phyloP scores from a whole-genome alignment of 1,140 invertebrate species.

The Drosophila quadrilineata region DNA sequence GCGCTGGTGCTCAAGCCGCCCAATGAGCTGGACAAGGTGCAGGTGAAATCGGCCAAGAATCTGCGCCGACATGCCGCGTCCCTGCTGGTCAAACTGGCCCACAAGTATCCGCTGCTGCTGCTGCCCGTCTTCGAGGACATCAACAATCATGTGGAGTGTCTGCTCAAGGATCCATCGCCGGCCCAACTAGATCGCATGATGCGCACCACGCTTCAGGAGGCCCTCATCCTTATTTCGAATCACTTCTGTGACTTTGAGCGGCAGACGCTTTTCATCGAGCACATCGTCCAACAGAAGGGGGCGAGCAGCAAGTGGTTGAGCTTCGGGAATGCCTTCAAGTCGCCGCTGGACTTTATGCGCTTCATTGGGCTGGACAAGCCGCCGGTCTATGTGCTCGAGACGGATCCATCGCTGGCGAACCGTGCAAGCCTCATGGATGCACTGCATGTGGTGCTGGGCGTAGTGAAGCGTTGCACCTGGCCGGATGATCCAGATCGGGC shows the following conservation, averaged over 20 bases:
- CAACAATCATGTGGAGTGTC: slow-evolving; percentile 86
- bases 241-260: slow-evolving; percentile 94
- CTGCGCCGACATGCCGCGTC: slow-evolving; percentile 93
- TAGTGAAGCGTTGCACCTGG: slow-evolving; percentile 92
- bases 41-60: slow-evolving; percentile 87
- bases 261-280: slow-evolving; percentile 91
- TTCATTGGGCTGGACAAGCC: slow-evolving; percentile 89
- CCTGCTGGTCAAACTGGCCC: slow-evolving; percentile 93
- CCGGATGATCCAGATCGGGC: slow-evolving; percentile 91
- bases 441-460: slow-evolving; percentile 89
- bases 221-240: slow-evolving; percentile 91
- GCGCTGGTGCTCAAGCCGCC: slow-evolving; percentile 88
- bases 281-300: slow-evolving; percentile 87
- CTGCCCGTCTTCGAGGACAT: slow-evolving; percentile 94
- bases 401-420: slow-evolving; percentile 80
- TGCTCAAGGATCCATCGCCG: slow-evolving; percentile 83
- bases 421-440: slow-evolving; percentile 85
- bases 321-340: slow-evolving; percentile 85
- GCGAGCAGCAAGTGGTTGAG: slow-evolving; percentile 85
- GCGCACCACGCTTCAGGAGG: slow-evolving; percentile 90
- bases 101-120: slow-evolving; percentile 91
- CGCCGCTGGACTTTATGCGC: slow-evolving; percentile 86
- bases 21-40: slow-evolving; percentile 82
- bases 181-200: slow-evolving; percentile 90
- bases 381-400: slow-evolving; percentile 82